These are phyloP conservation scores for Brienomyrus longianalis DNA, from an alignment of 2,113 vertebrate species.

Conservation along the genomic window DNA sequence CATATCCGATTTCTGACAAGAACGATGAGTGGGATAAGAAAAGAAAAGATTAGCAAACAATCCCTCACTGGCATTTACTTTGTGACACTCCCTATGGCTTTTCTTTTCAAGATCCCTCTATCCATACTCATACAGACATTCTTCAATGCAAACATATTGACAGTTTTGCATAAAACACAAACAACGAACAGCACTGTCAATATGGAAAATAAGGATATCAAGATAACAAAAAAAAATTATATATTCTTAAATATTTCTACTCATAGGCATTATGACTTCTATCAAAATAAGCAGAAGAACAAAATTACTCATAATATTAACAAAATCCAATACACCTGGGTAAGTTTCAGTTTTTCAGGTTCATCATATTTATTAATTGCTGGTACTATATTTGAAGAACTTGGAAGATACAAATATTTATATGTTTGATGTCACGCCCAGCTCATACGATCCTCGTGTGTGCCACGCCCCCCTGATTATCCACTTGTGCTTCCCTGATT, in stretches of 20 bases:
- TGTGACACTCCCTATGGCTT: neutral
- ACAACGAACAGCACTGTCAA: neutral
- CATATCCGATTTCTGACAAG: slow-evolving; percentile 12
- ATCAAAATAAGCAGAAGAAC: neutral
- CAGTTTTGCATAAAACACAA: neutral
- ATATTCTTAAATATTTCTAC: neutral
- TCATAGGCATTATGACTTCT: neutral
- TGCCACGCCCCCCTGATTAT: too few species aligned
- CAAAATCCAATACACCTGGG: neutral
- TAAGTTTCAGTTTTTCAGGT: neutral
- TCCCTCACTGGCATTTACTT: neutral
- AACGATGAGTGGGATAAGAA: neutral
- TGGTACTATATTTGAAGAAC: neutral
- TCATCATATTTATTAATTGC: neutral
- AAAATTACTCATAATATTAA: neutral
- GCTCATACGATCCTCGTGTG: too few species aligned
- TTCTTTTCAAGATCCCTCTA: neutral
- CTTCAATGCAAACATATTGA: neutral
- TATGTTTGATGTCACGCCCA: neutral
- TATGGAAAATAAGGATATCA: neutral
- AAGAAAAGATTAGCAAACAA: slow-evolving; percentile 8
- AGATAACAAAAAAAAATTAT: neutral
- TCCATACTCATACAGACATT: neutral
- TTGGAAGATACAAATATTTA: neutral
- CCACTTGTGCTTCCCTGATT: too few species aligned